phyloP scores from a whole-genome alignment of 2,113 vertebrate species.

The Hyperoodon ampullatus region DNA sequence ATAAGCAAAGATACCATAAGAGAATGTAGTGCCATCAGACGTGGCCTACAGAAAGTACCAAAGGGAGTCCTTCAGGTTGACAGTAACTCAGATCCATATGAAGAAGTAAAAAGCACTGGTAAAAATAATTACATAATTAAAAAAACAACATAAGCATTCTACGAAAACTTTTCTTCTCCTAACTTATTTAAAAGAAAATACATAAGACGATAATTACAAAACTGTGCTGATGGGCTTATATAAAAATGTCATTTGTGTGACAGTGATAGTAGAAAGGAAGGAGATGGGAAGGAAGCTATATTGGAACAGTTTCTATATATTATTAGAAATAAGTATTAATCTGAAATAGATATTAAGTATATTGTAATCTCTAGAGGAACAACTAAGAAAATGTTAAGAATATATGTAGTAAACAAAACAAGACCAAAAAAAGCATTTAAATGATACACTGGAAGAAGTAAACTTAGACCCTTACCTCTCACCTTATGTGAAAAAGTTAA shows the following conservation, averaged over 20 bases:
- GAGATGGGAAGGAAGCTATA: background rate
- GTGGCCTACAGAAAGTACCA: background rate
- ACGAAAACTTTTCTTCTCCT: background rate
- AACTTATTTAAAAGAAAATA: background rate
- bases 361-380: background rate
- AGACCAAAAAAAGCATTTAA: background rate
- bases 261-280: background rate
- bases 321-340: background rate
- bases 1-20: background rate
- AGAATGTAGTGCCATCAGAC: background rate
- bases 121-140: background rate
- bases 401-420: background rate
- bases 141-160: background rate
- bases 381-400: background rate
- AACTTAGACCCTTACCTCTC: no score
- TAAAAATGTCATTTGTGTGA: background rate
- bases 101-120: background rate
- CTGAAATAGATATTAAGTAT: background rate
- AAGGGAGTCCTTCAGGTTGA: no score
- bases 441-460: background rate
- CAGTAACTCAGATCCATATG: background rate
- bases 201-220: background rate
- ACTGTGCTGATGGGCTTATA: background rate
- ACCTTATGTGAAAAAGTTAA: no score
- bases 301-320: background rate